Percentiles rank a stretch among this genome's conserved stretches.
These are phyloP conservation scores for Heteromurus nitidus DNA, from an alignment of 2,888 invertebrate genomes.

Conservation along the genomic window DNA sequence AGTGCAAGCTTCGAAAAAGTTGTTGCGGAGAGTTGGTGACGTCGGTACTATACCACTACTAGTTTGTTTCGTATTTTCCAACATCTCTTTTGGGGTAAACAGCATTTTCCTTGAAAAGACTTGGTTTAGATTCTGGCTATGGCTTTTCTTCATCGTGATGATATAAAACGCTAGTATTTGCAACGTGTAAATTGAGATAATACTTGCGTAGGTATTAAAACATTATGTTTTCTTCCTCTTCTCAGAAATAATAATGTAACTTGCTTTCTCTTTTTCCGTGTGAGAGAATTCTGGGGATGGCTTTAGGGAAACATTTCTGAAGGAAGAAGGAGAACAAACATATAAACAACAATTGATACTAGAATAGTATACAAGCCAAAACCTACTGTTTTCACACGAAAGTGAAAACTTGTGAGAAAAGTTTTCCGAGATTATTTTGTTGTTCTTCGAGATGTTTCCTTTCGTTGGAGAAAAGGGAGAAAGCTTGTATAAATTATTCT, in stretches of 20 bases:
- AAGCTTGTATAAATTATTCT: constrained; percentile 1
- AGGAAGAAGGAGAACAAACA: no score
- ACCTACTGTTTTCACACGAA: no score
- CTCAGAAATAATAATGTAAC: background rate
- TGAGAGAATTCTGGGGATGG: no score
- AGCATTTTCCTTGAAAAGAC: background rate
- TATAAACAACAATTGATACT: no score
- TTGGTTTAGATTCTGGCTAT: constrained; percentile 5
- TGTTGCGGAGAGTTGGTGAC: no score
- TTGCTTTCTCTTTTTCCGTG: constrained; percentile 1
- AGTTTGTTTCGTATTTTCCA: constrained; percentile 8
- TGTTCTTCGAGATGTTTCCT: background rate
- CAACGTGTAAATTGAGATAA: background rate
- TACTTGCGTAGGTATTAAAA: background rate
- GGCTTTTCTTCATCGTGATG: constrained; percentile 3
- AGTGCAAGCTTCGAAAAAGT: no score
- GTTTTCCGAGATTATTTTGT: background rate
- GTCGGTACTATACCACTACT: no score
- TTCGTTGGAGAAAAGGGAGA: background rate
- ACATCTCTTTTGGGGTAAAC: constrained; percentile 7
- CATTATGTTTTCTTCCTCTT: constrained; percentile 4
- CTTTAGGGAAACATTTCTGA: no score
- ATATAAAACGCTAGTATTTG: background rate
- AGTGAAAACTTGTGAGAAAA: no score
- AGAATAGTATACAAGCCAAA: no score